Evolutionary conservation across 2,888 invertebrate genomes (phyloP).

Genomic region (Hydriomena furcata): DNA sequence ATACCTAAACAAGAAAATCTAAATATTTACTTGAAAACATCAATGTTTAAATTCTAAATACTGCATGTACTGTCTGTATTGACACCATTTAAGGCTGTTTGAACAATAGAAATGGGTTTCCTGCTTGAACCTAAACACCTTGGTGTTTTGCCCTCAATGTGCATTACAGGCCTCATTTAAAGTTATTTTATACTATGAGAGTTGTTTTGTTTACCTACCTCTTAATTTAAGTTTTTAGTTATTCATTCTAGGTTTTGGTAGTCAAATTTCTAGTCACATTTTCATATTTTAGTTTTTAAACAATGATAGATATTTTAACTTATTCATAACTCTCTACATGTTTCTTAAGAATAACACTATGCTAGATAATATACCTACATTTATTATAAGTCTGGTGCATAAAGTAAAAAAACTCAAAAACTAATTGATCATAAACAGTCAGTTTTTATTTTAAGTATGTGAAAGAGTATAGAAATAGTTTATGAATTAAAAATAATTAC

Average conservation of each 20-base stretch:
- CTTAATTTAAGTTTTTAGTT: not conserved
- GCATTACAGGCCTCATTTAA: constrained; percentile 3
- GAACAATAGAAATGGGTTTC: constrained; percentile 28
- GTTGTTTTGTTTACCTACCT: not conserved
- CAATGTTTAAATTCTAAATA: not conserved
- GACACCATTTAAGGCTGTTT: constrained; percentile 24
- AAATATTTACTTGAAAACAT: too few species aligned
- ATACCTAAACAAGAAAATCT: too few species aligned
- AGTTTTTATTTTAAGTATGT: not conserved
- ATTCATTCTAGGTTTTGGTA: not conserved
- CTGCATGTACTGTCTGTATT: constrained; percentile 6
- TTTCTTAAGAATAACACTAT: not conserved
- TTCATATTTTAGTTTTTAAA: not conserved
- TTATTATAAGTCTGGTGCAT: not conserved
- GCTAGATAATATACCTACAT: too few species aligned
- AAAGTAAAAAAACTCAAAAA: not conserved
- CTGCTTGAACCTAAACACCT: constrained; percentile 24
- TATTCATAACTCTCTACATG: not conserved
- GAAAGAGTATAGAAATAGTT: too few species aligned
- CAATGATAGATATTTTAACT: not conserved
- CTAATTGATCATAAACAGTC: constrained; percentile 7
- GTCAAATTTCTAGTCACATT: not conserved
- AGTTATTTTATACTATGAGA: not conserved
- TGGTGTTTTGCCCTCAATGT: constrained; percentile 26
- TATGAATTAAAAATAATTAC: not conserved